Percentiles rank a stretch among this genome's conserved stretches.
Evolutionary conservation across 2,113 vertebrate species (phyloP).

Genomic region (Emydocephalus ijimae): DNA sequence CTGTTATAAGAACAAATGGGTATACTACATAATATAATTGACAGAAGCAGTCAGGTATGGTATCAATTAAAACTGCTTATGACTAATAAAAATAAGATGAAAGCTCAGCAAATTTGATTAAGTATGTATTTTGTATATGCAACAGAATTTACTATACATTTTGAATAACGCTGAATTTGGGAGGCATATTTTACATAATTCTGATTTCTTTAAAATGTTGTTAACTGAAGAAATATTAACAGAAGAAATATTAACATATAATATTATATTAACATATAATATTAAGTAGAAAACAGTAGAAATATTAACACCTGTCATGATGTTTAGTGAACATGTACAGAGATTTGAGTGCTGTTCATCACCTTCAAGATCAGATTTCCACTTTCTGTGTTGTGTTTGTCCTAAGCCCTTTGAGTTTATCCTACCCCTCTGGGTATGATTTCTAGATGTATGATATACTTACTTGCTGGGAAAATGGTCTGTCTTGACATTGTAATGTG

Average conservation of each 20-base stretch:
- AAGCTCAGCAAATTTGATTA: background rate
- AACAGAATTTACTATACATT: background rate
- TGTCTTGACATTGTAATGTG: slow-evolving; percentile 10
- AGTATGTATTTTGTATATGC: background rate
- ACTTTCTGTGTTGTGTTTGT: background rate
- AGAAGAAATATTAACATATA: too few species aligned
- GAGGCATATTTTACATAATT: background rate
- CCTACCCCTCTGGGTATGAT: background rate
- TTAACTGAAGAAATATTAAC: background rate
- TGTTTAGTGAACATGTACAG: background rate
- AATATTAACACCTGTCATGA: too few species aligned
- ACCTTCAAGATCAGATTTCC: background rate
- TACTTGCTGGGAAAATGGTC: slow-evolving; percentile 28
- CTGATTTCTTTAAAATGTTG: background rate
- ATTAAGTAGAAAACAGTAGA: too few species aligned
- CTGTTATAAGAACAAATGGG: background rate
- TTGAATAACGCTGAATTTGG: background rate
- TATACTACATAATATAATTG: background rate
- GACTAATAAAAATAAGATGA: background rate
- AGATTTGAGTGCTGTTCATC: background rate
- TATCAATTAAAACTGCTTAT: background rate
- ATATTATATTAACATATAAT: too few species aligned
- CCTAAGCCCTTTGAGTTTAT: background rate
- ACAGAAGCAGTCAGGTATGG: background rate
- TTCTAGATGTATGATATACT: slow-evolving; percentile 2